Conservation (phyloP, 1,140 invertebrate species). For the Tetramorium parvispinum region DNA sequence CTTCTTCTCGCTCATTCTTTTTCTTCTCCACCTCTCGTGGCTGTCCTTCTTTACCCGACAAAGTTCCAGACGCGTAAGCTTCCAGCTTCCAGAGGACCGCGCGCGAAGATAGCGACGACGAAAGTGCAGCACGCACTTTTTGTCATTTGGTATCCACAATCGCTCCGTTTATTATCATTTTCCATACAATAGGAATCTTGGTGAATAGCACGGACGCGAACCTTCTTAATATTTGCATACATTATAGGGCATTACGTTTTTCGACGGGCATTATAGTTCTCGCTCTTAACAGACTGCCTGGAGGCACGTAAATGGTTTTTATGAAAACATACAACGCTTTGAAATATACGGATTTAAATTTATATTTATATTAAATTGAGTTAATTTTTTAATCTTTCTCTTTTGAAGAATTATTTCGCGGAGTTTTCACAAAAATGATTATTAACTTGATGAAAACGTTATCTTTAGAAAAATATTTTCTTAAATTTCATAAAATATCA, state of each 20-base stretch:
- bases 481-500: background rate
- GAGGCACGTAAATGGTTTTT: background rate
- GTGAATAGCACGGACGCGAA: slow-evolving; percentile 34
- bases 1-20: slow-evolving; percentile 39
- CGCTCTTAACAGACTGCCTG: slow-evolving; percentile 3
- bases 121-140: slow-evolving; percentile 41
- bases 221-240: slow-evolving; percentile 53
- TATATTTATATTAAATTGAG: slow-evolving; percentile 11
- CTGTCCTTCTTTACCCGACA: background rate
- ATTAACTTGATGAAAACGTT: background rate
- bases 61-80: slow-evolving; percentile 53
- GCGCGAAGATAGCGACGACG: background rate
- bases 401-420: background rate
- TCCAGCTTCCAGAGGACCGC: slow-evolving; percentile 40
- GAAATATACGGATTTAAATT: slow-evolving; percentile 13
- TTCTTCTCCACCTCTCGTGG: background rate
- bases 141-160: slow-evolving; percentile 15
- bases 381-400: background rate
- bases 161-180: slow-evolving; percentile 63
- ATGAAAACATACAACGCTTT: background rate
- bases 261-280: slow-evolving; percentile 1
- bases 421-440: background rate
- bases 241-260: slow-evolving; percentile 40
- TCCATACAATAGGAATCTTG: slow-evolving; percentile 57
- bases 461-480: background rate